Conservation (phyloP, 1,140 invertebrate species). For the Trichonephila inaurata region DNA sequence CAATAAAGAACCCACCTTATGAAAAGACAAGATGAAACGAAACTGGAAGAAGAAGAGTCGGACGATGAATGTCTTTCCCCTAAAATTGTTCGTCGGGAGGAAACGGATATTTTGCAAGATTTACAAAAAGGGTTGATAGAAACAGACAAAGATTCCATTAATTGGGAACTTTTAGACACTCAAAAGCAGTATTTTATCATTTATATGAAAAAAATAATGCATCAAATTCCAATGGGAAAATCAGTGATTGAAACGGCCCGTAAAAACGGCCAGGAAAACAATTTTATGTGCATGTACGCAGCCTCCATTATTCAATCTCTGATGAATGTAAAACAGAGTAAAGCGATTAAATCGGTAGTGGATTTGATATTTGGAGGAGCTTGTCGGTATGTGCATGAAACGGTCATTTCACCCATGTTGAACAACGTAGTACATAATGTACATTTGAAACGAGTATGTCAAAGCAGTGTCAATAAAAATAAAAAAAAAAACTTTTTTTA, state of each 20-base stretch:
- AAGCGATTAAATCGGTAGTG: not conserved
- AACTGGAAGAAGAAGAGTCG: not conserved
- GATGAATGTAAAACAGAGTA: not conserved
- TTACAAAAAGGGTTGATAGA: too few relatives aligned
- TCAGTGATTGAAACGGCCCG: not conserved
- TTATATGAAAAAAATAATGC: slow-evolving; percentile 37
- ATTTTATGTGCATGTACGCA: slow-evolving; percentile 4
- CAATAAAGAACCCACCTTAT: not conserved
- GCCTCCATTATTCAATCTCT: not conserved
- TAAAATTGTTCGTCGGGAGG: not conserved
- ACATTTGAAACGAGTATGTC: not conserved
- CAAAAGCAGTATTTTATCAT: slow-evolving; percentile 1
- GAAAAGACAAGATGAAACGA: slow-evolving; percentile 42
- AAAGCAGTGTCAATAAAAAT: not conserved
- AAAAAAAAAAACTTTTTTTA: too few relatives aligned
- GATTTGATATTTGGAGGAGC: not conserved
- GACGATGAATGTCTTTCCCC: not conserved
- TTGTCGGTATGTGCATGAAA: not conserved
- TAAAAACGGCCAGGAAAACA: not conserved
- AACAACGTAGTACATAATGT: not conserved
- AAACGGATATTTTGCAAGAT: not conserved
- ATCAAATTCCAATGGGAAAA: slow-evolving; percentile 21
- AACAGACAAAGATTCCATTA: too few relatives aligned
- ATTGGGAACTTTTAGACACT: not conserved
- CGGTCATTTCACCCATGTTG: not conserved